These are phyloP conservation scores for Rhopalosiphum maidis DNA, from an alignment of 1,140 invertebrate genomes.

Conservation along the genomic window DNA sequence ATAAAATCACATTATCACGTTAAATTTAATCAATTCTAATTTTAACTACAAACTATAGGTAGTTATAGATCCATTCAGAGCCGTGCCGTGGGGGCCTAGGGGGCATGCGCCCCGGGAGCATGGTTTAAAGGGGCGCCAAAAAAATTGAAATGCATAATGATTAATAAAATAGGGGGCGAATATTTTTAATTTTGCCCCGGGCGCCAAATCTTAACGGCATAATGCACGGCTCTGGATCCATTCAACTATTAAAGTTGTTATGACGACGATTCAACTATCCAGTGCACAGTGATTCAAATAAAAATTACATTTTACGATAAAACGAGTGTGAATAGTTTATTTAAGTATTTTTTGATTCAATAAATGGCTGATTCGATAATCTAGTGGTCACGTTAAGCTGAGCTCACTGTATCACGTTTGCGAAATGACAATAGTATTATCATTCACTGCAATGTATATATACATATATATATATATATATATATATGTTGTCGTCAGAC, in stretches of 20 bases:
- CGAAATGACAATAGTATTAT: constrained; percentile 4
- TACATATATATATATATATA: not conserved
- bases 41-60: not conserved
- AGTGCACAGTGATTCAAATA: not conserved
- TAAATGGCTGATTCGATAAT: not conserved
- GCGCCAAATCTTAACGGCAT: no score
- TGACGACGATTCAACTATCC: not conserved
- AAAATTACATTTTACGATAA: not conserved
- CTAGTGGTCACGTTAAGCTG: not conserved
- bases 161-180: no score
- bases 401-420: not conserved
- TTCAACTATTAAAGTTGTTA: not conserved
- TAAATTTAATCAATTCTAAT: not conserved
- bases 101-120: no score
- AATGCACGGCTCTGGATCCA: no score
- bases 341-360: not conserved
- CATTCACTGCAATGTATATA: not conserved
- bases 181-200: no score
- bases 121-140: no score
- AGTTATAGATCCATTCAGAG: not conserved
- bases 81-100: no score
- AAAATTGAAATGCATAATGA: no score
- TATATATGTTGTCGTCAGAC: not conserved
- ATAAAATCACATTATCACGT: no score
- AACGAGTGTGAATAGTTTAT: not conserved